phyloP scores from a whole-genome alignment of 2,797 vertebrate species.

The Coregonus suidteri region DNA sequence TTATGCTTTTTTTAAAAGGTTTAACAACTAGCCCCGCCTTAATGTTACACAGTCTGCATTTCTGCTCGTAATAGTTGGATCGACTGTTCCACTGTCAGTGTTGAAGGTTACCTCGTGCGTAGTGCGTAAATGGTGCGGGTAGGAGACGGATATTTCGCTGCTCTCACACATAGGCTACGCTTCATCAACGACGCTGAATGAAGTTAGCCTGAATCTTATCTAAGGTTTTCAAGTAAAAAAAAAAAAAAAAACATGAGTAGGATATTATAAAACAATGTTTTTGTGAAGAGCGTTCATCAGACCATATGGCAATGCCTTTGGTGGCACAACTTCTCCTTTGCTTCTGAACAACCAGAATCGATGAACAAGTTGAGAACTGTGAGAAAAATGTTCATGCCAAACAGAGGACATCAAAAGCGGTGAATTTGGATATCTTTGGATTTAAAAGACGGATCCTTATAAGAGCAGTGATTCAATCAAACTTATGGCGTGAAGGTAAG shows the following conservation, averaged over 20 bases:
- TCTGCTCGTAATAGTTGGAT: conserved; percentile 30
- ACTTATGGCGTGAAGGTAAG: conserved; percentile 83
- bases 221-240: background rate
- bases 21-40: conserved; percentile 71
- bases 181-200: background rate
- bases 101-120: conserved; percentile 67
- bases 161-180: conserved; percentile 18
- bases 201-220: background rate
- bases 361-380: conserved; percentile 37
- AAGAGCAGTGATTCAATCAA: conserved; percentile 57
- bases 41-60: conserved; percentile 48
- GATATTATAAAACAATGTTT: conserved; percentile 6
- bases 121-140: conserved; percentile 52
- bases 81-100: conserved; percentile 52
- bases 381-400: conserved; percentile 51
- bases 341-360: conserved; percentile 28
- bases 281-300: conserved; percentile 2
- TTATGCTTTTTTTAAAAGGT: conserved; percentile 6
- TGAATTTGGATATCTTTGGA: conserved; percentile 65
- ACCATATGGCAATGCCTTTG: background rate
- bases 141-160: conserved; percentile 40
- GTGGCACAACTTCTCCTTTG: conserved; percentile 39
- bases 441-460: conserved; percentile 55
- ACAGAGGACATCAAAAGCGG: conserved; percentile 47
- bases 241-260: background rate